phyloP scores from a whole-genome alignment of 2,797 vertebrate species.

The Threskiornis aethiopicus region DNA sequence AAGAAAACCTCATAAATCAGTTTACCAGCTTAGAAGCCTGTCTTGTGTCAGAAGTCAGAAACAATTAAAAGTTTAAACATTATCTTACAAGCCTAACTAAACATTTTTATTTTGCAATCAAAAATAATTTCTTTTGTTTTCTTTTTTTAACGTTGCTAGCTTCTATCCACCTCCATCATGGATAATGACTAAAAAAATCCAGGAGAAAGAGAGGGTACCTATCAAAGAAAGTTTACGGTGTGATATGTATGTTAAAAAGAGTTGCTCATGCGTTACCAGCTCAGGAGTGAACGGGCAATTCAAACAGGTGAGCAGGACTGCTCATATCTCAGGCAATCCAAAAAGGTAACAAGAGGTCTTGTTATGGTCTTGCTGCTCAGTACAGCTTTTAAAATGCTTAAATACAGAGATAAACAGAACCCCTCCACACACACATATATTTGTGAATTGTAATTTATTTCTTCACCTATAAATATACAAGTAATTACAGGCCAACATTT shows the following conservation, averaged over 20 bases:
- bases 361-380: not conserved
- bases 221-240: not conserved
- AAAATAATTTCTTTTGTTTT: not conserved
- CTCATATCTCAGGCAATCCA: not conserved
- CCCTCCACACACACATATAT: not conserved
- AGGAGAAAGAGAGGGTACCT: not conserved
- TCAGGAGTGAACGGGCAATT: not conserved
- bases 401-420: not conserved
- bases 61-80: not conserved
- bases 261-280: not conserved
- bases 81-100: not conserved
- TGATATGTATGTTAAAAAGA: not conserved
- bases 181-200: not conserved
- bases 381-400: not conserved
- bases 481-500: not conserved
- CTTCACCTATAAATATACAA: not conserved
- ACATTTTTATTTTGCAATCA: not conserved
- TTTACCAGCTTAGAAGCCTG: not conserved
- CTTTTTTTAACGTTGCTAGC: not conserved
- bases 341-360: not conserved
- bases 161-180: not conserved
- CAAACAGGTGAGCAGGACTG: not conserved
- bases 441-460: not conserved
- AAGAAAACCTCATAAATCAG: not conserved
- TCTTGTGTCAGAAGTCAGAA: not conserved